phyloP scores from a whole-genome alignment of 1,140 invertebrate species.

The Eumaeus atala region DNA sequence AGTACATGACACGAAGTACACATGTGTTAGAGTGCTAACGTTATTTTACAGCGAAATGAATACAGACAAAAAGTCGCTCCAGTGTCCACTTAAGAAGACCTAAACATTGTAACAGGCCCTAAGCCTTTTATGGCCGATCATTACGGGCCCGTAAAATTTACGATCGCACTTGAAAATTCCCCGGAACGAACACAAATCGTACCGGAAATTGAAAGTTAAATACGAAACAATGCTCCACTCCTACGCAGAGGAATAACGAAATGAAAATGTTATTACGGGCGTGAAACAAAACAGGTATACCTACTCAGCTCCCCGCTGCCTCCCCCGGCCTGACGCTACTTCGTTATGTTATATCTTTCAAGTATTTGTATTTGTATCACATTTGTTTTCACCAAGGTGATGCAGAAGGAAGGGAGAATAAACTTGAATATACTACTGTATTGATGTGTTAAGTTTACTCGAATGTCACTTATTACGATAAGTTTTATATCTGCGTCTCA shows the following conservation, averaged over 20 bases:
- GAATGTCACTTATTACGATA: too few species aligned
- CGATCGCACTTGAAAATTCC: constrained; percentile 63
- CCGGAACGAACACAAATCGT: constrained; percentile 43
- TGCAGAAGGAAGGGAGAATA: neutral
- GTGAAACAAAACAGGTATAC: constrained; percentile 8
- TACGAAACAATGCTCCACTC: constrained; percentile 44
- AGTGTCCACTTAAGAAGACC: constrained; percentile 5
- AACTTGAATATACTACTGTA: too few species aligned
- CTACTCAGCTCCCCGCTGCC: neutral
- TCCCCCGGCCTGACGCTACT: too few species aligned
- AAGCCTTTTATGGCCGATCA: constrained; percentile 18
- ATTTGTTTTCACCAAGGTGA: neutral
- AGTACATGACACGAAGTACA: too few species aligned
- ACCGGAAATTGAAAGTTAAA: constrained; percentile 55
- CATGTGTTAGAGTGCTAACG: too few species aligned
- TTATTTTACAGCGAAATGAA: neutral
- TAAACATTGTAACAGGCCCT: constrained; percentile 5
- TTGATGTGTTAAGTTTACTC: too few species aligned
- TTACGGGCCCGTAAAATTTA: constrained; percentile 61
- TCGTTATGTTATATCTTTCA: neutral
- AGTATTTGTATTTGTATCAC: neutral
- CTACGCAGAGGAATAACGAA: constrained; percentile 34
- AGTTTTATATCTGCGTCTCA: too few species aligned
- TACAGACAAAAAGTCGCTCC: neutral
- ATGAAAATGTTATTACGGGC: constrained; percentile 28